Evolutionary conservation across 2,113 vertebrate genomes (phyloP), one percentile per base, ranked within the genome.

Genomic region (Plecotus auritus): DNA sequence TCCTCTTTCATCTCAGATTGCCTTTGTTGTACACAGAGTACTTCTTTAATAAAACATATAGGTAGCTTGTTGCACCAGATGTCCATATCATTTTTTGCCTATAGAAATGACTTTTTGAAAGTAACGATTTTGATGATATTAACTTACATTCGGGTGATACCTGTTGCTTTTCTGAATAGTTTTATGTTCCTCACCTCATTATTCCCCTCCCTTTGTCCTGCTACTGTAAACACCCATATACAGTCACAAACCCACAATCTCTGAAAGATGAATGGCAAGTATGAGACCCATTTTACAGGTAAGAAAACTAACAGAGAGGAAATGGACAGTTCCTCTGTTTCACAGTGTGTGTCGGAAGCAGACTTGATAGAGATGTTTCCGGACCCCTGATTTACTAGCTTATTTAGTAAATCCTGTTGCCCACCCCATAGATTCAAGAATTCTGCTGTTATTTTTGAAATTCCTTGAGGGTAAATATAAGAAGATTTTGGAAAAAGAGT

Each of bases 91-190:
- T 89, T 51, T 67, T 67, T 88, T 80, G n/a, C 42, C 49, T 73
- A 23, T 20, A 54, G 32, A 85, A 89, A 70, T 70, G 37, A 4
- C 26, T 94, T 96, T 94, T 77, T 77, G 0, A 88, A 90, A 88
- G 8, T 74, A 40, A 67, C 90, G 9, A 54, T 72, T 69, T 2
- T 37, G 32, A 51, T 87, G 7, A 67, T 85, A 66, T 84, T 83
- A 78, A 37, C 22, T 70, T 49, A n/a, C 1, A 56, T 32, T n/a
- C 12, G 59, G 14, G 42, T 69, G 32, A 85, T 45, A 81, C 10
- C 11, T 89, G 81, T 40, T 49, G 64, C 11, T 96, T 97, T 96
- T 74, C 22, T 61, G 84, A 95, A 66, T 72, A 72, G 35, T 49
- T 84, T 91, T 91, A 30, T 64, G 17, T 77, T 74, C 26, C 9